Percentiles rank a stretch among this genome's conserved stretches.
These are phyloP conservation scores for Drosophila kohkoa DNA, from an alignment of 1,140 invertebrate species.

Conservation along the genomic window DNA sequence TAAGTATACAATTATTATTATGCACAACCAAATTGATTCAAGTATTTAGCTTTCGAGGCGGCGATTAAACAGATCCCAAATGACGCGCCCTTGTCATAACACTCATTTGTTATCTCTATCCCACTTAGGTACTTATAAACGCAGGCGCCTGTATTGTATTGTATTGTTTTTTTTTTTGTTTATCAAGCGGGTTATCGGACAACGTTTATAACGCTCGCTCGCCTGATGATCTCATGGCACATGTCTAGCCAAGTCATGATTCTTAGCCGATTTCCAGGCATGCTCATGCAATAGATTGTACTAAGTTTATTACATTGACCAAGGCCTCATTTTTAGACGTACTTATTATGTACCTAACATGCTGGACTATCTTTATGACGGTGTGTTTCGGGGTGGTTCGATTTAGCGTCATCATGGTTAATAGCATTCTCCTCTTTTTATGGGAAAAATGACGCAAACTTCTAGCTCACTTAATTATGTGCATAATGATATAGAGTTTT, in stretches of 20 bases:
- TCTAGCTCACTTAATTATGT: neutral
- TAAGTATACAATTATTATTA: no score
- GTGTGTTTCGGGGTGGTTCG: constrained; percentile 4
- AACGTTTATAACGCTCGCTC: constrained; percentile 13
- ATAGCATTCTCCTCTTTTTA: neutral
- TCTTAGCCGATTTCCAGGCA: constrained; percentile 50
- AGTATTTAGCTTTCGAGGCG: no score
- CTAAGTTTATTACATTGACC: constrained; percentile 30
- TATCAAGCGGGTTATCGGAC: constrained; percentile 46
- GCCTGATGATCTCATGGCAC: constrained; percentile 40
- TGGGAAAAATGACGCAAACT: neutral
- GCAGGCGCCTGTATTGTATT: neutral
- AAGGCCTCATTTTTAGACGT: constrained; percentile 25
- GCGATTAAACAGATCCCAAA: neutral
- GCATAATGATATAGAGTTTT: neutral
- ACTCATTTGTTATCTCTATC: constrained; percentile 16
- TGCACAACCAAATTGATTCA: no score
- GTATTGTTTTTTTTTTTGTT: neutral
- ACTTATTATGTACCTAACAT: neutral
- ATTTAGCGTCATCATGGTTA: constrained; percentile 32
- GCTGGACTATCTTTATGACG: constrained; percentile 21
- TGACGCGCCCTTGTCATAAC: neutral
- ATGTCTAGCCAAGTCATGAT: constrained; percentile 65
- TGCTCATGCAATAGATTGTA: neutral
- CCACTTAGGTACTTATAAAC: constrained; percentile 26